phyloP scores from a whole-genome alignment of 2,113 vertebrate species.

The Cyprinodon variegatus region DNA sequence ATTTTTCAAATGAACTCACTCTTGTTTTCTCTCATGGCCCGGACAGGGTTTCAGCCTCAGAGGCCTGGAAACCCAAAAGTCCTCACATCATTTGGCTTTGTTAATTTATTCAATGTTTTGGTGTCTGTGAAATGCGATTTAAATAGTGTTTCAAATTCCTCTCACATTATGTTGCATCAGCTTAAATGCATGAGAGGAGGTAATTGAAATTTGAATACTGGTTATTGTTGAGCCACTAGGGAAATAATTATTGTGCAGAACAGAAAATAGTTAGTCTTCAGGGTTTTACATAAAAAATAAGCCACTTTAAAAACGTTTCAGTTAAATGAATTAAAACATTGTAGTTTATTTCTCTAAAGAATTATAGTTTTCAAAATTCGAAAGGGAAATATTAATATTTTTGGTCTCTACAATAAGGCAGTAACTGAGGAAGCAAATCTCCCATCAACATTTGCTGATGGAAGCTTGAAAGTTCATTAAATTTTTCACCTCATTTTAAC shows the following conservation, averaged over 20 bases:
- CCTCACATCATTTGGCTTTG: constrained; percentile 40
- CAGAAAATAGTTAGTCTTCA: constrained; percentile 29
- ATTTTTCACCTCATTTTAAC: neutral
- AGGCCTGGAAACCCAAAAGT: constrained; percentile 47
- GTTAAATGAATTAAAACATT: neutral
- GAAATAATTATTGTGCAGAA: constrained; percentile 29
- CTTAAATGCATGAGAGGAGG: constrained; percentile 49
- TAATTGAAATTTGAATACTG: constrained; percentile 42
- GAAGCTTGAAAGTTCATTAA: neutral
- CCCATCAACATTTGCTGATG: neutral
- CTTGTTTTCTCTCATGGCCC: constrained; percentile 27
- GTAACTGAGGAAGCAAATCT: constrained; percentile 1
- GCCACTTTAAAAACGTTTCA: constrained; percentile 25
- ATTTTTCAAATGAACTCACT: constrained; percentile 28
- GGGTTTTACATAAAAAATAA: constrained; percentile 16
- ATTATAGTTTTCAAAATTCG: neutral
- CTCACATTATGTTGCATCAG: constrained; percentile 46
- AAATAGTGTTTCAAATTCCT: constrained; percentile 45
- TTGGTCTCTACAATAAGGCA: neutral
- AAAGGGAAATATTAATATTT: neutral
- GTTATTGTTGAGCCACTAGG: constrained; percentile 36
- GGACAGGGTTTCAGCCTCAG: neutral
- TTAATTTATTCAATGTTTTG: constrained; percentile 55
- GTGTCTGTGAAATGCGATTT: constrained; percentile 59
- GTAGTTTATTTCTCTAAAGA: neutral